These are phyloP conservation scores for Bradypodion ventrale DNA, from an alignment of 2,797 vertebrate genomes.

Conservation along the genomic window DNA sequence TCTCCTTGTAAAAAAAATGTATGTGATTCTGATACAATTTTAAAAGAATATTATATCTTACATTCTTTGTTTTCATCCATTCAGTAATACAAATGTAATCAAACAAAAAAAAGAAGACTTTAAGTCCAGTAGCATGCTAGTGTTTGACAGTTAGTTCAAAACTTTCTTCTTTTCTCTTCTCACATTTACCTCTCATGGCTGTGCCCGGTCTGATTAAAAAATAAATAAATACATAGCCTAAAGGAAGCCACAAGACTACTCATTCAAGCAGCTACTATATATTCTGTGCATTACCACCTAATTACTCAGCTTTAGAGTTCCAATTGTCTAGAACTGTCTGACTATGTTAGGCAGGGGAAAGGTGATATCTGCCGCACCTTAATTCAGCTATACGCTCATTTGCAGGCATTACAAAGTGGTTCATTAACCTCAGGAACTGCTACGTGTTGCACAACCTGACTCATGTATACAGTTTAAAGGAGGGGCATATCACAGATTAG, in stretches of 20 bases:
- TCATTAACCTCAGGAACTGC: conserved; percentile 64
- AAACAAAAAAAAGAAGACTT: not conserved
- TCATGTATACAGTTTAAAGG: conserved; percentile 80
- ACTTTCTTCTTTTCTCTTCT: not conserved
- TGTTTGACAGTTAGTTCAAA: not conserved
- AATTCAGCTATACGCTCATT: conserved; percentile 53
- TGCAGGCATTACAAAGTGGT: conserved; percentile 66
- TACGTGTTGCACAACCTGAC: conserved; percentile 75
- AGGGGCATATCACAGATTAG: conserved; percentile 77
- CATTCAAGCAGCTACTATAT: conserved; percentile 50
- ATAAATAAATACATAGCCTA: conserved; percentile 65
- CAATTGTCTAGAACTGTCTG: conserved; percentile 72
- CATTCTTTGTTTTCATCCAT: not conserved
- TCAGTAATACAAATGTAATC: not conserved
- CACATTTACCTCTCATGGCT: too few relatives aligned
- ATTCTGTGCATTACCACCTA: conserved; percentile 63
- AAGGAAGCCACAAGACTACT: conserved; percentile 61
- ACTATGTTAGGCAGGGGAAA: conserved; percentile 69
- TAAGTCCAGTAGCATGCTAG: not conserved
- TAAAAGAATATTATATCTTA: too few relatives aligned
- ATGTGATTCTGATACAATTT: too few relatives aligned
- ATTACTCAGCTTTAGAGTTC: conserved; percentile 82
- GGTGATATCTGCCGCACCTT: conserved; percentile 77
- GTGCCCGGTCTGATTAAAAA: not conserved
- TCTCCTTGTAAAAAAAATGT: too few relatives aligned